phyloP scores from a whole-genome alignment of 2,888 invertebrate genomes.

The Tuberolachnus salignus region DNA sequence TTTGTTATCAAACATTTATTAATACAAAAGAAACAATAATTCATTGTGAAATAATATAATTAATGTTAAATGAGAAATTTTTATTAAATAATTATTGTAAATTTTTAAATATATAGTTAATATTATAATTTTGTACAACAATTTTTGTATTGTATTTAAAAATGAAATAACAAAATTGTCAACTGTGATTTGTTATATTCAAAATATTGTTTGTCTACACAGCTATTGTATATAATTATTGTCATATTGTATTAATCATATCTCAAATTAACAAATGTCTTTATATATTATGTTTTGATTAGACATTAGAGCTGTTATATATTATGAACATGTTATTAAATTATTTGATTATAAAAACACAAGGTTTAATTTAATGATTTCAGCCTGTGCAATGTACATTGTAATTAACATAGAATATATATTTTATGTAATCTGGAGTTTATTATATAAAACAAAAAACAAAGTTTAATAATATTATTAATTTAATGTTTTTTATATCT shows the following conservation, averaged over 20 bases:
- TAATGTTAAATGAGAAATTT: slow-evolving; percentile 11
- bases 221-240: slow-evolving; percentile 25
- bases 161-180: slow-evolving; percentile 27
- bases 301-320: neutral
- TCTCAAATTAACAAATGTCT: neutral
- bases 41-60: slow-evolving; percentile 19
- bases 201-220: slow-evolving; percentile 20
- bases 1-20: slow-evolving; percentile 25
- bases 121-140: slow-evolving; percentile 25
- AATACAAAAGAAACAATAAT: slow-evolving; percentile 1
- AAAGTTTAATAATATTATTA: no score
- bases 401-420: no score
- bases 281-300: neutral
- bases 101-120: slow-evolving; percentile 25
- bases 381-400: no score
- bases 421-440: no score
- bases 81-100: slow-evolving; percentile 33
- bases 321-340: no score
- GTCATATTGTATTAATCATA: neutral
- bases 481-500: no score
- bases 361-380: no score
- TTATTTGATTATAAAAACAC: no score
- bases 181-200: slow-evolving; percentile 49
- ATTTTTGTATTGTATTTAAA: slow-evolving; percentile 43
- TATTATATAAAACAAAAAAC: no score